Evolutionary conservation across 2,888 invertebrate species (phyloP), one percentile per base, ranked within the genome.

Genomic region (Dolichomitus sp.): DNA sequence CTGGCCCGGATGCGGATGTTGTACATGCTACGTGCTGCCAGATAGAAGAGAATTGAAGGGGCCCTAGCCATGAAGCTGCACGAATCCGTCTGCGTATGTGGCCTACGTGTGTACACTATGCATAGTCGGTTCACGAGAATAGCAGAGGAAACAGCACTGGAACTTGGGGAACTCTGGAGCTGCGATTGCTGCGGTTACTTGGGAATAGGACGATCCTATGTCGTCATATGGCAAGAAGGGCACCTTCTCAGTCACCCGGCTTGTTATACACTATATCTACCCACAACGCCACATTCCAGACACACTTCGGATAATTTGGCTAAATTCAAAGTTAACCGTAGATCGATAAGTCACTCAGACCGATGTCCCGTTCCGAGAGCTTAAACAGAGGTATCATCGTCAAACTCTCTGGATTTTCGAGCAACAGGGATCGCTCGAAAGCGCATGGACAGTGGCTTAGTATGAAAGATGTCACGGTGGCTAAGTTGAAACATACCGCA

Each of bases 221-320:
- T 66, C 65, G 17, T 17, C 61, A 73, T 72, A 45, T 52, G 37
- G 65, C 75, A 54, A 80, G 52, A 74, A 63, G 45, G 54, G 11
- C 19, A 27, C 65, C 65, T 65, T 65, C 42, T 45, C 27, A 27
- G 50, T 17, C 33, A 7, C 27, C 37, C 19, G 14, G 65, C 63
- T 37, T 33, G 45, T 59, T 33, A 42, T 37, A 27, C 23, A 23
- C 33, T 17, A 23, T 54, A 48, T 66, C 72, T 48, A 33, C 45
- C 61, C 50, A 11, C 33, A 37, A 50, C 66, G 74, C 81, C 83
- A 84, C 86, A 86, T 89, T 88, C 89, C 88, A 87, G 83, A 73
- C 87, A 89, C 88, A 88, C 89, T 87, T 83, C 87, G 86, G 85
- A 90, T 90, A 88, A 88, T 87, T 89, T 85, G 80, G 86, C 85